Conservation (phyloP, 2,797 vertebrate species). For the Alectoris magna region DNA sequence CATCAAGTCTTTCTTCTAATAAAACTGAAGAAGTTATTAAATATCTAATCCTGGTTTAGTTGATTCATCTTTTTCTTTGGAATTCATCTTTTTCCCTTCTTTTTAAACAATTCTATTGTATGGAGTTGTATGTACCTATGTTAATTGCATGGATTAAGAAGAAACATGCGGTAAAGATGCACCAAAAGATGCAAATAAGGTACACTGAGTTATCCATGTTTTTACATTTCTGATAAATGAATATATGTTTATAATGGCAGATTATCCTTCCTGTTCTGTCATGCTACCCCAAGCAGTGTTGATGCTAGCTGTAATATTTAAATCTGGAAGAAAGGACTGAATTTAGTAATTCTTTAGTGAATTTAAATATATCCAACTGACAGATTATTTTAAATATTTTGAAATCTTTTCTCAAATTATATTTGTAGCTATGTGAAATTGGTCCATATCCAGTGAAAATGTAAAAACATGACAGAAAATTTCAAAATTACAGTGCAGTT, state of each 20-base stretch:
- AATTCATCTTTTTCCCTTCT: constrained; percentile 57
- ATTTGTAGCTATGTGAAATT: not conserved
- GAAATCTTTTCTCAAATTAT: not conserved
- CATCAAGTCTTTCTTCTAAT: not conserved
- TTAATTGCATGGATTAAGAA: not conserved
- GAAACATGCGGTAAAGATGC: constrained; percentile 22
- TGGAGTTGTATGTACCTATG: not conserved
- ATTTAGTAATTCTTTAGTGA: not conserved
- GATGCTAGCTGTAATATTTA: not conserved
- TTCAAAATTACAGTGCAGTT: not conserved
- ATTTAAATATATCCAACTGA: not conserved
- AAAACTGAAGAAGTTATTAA: not conserved
- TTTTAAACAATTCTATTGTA: constrained; percentile 29
- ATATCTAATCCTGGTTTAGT: not conserved
- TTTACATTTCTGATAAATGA: constrained; percentile 3
- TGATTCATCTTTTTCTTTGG: constrained; percentile 33
- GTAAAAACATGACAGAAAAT: not conserved
- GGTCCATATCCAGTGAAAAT: not conserved
- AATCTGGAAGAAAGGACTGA: not conserved
- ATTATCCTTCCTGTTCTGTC: not conserved
- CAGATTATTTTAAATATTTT: not conserved
- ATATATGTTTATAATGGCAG: not conserved
- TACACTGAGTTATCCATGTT: not conserved
- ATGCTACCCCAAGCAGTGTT: not conserved
- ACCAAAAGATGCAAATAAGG: not conserved